Percentiles rank a stretch among this genome's conserved stretches.
Evolutionary conservation across 2,113 vertebrate genomes (phyloP).

Genomic region (Strix aluco): DNA sequence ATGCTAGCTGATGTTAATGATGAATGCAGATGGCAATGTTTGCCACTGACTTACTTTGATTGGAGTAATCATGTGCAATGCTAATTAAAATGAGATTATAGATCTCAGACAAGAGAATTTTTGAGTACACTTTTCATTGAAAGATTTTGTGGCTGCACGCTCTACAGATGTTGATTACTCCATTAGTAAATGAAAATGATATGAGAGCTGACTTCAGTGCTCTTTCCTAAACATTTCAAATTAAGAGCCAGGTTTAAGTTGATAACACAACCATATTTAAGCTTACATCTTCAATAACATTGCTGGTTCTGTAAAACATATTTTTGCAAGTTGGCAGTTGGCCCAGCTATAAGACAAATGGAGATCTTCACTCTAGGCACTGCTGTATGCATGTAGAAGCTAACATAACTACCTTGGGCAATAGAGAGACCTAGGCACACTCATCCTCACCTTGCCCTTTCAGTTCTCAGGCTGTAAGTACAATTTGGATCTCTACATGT

Average conservation of each 20-base stretch:
- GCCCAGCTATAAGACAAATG: background rate
- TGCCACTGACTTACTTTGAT: conserved; percentile 25
- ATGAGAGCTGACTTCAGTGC: background rate
- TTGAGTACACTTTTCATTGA: background rate
- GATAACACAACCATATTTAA: background rate
- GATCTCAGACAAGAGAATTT: conserved; percentile 27
- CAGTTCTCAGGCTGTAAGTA: background rate
- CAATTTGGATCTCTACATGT: background rate
- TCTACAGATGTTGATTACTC: conserved; percentile 14
- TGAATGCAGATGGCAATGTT: conserved; percentile 36
- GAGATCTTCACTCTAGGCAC: background rate
- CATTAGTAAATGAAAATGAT: conserved; percentile 4
- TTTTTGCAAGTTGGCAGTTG: background rate
- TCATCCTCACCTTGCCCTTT: background rate
- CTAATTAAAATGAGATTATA: conserved; percentile 53
- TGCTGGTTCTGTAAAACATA: background rate
- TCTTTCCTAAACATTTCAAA: background rate
- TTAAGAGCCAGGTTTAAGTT: background rate
- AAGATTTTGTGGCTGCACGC: background rate
- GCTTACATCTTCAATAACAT: background rate
- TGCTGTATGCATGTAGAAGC: background rate
- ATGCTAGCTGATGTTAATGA: background rate
- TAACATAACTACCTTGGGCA: background rate
- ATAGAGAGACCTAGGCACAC: background rate
- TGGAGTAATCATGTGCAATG: conserved; percentile 24